Evolutionary conservation across 1,140 invertebrate genomes (phyloP), one percentile per base, ranked within the genome.

Genomic region (Drosophila grimshawi): DNA sequence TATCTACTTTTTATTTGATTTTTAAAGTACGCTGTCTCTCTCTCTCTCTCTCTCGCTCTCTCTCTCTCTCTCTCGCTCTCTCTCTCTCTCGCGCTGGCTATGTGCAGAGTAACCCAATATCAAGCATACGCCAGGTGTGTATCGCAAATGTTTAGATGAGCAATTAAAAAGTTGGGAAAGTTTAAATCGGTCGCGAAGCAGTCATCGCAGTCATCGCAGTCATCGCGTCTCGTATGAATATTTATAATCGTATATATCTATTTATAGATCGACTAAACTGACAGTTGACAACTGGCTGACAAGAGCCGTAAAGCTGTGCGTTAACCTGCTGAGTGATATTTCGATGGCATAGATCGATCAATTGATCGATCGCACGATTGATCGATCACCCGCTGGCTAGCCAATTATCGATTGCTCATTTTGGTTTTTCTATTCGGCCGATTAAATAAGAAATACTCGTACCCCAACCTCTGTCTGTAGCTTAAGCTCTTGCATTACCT

Each of bases 221-320:
- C 19, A 19, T 61, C 68, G 67, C 41, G 11, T 63, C 63, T 37
- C 30, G 67, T 64, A 72, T 72, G 61, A 72, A 76, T 76, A 76
- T 76, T 71, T 61, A 76, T 76, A 51, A 19, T 19, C 19, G 19
- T 19, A 1, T 19, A 19, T 19, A 19, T 19, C 19, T 19, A 19
- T 19, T 19, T 19, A 19, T 19, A 19, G 19, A 19, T 19, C 19
- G 19, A 19, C 19, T 19, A 19, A 74, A 62, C 53, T 43, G 52
- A 5, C 65, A 46, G 29, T 52, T 71, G 73, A 70, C 73, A 64
- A 65, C 73, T 76, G 71, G 65, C 59, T 56, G 71, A 62, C 72
- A 69, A 55, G 61, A 59, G 57, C 43, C 56, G 61, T 49, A 65
- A 70, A 59, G 41, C 35, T 43, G 49, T 43, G 49, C 35, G 55